These are phyloP conservation scores for Allygus modestus DNA, from an alignment of 2,888 invertebrate species.

Conservation along the genomic window DNA sequence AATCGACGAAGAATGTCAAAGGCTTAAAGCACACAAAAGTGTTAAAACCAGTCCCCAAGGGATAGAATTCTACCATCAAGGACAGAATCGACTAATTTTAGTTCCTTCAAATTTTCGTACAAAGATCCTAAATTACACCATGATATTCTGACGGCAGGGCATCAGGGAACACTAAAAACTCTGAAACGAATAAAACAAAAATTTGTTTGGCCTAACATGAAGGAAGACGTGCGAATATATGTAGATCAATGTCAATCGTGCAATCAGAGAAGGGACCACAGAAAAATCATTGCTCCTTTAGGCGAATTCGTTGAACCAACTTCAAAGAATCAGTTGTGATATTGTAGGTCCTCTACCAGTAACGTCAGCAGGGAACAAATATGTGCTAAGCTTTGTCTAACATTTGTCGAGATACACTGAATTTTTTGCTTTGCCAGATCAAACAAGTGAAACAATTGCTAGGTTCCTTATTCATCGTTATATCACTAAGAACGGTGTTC, in stretches of 20 bases:
- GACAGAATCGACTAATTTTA: not conserved
- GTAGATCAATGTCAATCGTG: not conserved
- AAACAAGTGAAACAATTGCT: not conserved
- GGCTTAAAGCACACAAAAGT: conserved; percentile 2
- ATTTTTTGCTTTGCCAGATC: conserved; percentile 63
- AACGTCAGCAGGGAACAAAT: conserved; percentile 32
- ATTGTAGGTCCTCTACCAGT: too few relatives aligned
- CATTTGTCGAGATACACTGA: too few relatives aligned
- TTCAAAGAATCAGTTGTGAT: too few relatives aligned
- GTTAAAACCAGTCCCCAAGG: conserved; percentile 26
- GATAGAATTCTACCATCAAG: not conserved
- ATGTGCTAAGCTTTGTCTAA: not conserved
- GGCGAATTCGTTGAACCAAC: too few relatives aligned
- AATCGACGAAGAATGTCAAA: too few relatives aligned
- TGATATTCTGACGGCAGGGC: conserved; percentile 68
- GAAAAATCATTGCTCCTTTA: too few relatives aligned
- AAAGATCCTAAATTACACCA: conserved; percentile 67
- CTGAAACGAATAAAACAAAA: conserved; percentile 66
- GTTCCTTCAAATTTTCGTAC: too few relatives aligned
- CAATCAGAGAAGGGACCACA: conserved; percentile 66
- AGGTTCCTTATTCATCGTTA: too few relatives aligned
- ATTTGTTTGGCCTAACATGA: too few relatives aligned
- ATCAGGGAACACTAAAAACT: conserved; percentile 70
- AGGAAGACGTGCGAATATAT: not conserved
- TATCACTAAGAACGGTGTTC: not conserved